Evolutionary conservation across 2,888 invertebrate species (phyloP).

Genomic region (Atrina japonica): DNA sequence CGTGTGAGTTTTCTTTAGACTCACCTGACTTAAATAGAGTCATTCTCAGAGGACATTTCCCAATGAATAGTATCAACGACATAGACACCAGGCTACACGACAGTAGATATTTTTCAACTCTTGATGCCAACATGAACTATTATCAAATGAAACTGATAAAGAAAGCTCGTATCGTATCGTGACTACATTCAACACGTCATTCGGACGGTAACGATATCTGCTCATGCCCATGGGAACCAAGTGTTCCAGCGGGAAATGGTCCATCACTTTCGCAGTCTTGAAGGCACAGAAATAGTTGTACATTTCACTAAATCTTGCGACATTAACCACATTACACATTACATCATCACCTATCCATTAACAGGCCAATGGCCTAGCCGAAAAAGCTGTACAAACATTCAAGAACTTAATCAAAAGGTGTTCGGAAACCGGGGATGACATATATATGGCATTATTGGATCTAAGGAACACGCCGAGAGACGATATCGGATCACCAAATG

Average conservation of each 20-base stretch:
- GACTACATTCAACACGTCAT: conserved; percentile 3
- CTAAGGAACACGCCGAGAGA: conserved; percentile 46
- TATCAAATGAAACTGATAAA: no score
- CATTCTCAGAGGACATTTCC: conserved; percentile 38
- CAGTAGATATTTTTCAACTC: not conserved
- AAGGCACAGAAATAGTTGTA: conserved; percentile 38
- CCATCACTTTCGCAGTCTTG: conserved; percentile 36
- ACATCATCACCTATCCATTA: no score
- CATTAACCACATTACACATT: no score
- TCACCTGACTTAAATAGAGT: conserved; percentile 39
- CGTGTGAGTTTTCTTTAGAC: conserved; percentile 26
- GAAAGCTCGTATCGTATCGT: no score
- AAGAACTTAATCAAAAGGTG: no score
- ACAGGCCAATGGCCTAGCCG: no score
- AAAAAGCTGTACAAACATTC: no score
- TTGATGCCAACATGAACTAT: no score
- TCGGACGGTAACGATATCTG: conserved; percentile 26
- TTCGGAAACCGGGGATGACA: conserved; percentile 29
- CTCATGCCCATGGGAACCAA: conserved; percentile 40
- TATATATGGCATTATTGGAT: conserved; percentile 33
- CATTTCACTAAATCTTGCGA: no score
- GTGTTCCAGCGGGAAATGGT: conserved; percentile 42
- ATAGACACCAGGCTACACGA: conserved; percentile 15
- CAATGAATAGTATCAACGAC: conserved; percentile 40
- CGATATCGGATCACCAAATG: conserved; percentile 41